A percentile compares a stretch with the other conserved stretches of the same genome.
phyloP scores from a whole-genome alignment of 2,113 vertebrate genomes.

The Chrysochloris asiatica region DNA sequence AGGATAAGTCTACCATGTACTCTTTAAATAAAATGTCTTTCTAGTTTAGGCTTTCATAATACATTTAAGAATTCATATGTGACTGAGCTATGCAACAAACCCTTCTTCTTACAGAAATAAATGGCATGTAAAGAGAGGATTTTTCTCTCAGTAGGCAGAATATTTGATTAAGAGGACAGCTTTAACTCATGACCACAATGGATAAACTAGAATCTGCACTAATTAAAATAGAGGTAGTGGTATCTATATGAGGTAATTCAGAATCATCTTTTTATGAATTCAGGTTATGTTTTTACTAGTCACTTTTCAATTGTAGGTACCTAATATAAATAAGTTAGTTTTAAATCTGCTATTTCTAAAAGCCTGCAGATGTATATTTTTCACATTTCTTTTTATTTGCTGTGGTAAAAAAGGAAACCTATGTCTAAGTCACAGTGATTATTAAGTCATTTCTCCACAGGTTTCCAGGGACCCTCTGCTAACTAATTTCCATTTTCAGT shows the following conservation, averaged over 20 bases:
- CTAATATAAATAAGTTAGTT: constrained; percentile 72
- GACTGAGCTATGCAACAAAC: not conserved
- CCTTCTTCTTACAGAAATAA: not conserved
- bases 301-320: constrained; percentile 68
- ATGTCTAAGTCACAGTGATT: constrained; percentile 65
- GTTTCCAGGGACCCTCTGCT: constrained; percentile 72
- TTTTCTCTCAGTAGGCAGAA: constrained; percentile 8
- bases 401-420: constrained; percentile 70
- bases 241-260: constrained; percentile 1
- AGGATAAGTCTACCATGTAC: not conserved
- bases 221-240: constrained; percentile 46
- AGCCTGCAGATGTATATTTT: constrained; percentile 68
- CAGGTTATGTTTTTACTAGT: constrained; percentile 51
- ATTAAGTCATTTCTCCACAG: constrained; percentile 78
- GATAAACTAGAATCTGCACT: constrained; percentile 1
- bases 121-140: not conserved
- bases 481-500: constrained; percentile 80
- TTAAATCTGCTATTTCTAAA: constrained; percentile 75
- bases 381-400: constrained; percentile 77
- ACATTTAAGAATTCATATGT: not conserved
- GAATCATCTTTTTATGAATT: constrained; percentile 47
- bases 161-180: not conserved
- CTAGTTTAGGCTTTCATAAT: not conserved
- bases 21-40: not conserved
- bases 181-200: constrained; percentile 8